phyloP scores from a whole-genome alignment of 2,888 invertebrate genomes.

The Drosophila kanekoi region DNA sequence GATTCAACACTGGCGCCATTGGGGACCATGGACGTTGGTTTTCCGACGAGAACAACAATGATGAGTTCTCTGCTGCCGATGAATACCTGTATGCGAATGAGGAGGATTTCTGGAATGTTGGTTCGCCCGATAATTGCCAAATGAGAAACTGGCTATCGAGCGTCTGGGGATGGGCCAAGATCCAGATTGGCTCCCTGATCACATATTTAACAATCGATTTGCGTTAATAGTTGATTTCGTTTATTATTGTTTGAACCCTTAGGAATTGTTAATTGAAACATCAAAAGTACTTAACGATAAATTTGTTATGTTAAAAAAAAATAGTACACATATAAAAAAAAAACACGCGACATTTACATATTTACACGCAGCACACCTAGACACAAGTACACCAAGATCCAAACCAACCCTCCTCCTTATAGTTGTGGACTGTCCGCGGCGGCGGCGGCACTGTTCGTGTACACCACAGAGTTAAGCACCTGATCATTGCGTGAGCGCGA shows the following conservation, averaged over 20 bases:
- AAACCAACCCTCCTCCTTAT: constrained; percentile 18
- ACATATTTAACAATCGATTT: neutral
- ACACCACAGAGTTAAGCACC: constrained; percentile 57
- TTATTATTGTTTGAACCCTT: constrained; percentile 54
- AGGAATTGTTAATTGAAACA: constrained; percentile 67
- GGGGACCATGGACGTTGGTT: no score
- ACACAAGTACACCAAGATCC: constrained; percentile 7
- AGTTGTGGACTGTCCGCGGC: constrained; percentile 62
- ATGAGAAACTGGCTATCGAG: neutral
- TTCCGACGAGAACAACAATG: no score
- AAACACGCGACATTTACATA: constrained; percentile 38
- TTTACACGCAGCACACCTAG: constrained; percentile 44
- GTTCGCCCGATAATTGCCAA: neutral
- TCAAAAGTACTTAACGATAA: constrained; percentile 38
- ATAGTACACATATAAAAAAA: constrained; percentile 34
- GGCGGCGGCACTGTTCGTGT: constrained; percentile 47
- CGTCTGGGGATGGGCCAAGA: neutral
- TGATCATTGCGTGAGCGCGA: constrained; percentile 59
- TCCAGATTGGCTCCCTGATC: neutral
- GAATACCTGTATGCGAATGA: no score
- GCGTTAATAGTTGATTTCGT: constrained; percentile 19
- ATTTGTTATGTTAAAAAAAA: constrained; percentile 38
- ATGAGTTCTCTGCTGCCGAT: no score
- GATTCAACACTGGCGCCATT: neutral
- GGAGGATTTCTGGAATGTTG: neutral